Evolutionary conservation across 2,113 vertebrate species (phyloP).

Genomic region (Rhea pennata): DNA sequence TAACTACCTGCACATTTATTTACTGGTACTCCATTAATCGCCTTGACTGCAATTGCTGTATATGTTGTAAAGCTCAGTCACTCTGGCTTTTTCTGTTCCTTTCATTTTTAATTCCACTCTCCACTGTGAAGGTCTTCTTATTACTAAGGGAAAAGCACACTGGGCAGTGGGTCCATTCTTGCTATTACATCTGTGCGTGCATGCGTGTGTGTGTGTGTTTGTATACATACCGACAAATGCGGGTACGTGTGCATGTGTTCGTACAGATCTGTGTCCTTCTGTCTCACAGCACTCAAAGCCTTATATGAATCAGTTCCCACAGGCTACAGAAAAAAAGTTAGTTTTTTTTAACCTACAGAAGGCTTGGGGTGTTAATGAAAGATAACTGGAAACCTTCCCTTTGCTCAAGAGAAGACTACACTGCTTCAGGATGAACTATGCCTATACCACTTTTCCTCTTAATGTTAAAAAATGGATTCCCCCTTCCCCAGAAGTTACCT

Average conservation of each 20-base stretch:
- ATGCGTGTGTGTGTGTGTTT: too few species aligned
- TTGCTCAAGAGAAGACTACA: not conserved
- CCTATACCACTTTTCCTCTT: not conserved
- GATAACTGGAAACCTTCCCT: not conserved
- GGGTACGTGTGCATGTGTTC: fast-evolving
- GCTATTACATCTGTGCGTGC: not conserved
- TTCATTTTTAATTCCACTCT: not conserved
- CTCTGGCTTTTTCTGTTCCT: not conserved
- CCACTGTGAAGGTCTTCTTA: not conserved
- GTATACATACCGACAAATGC: not conserved
- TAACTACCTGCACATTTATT: not conserved
- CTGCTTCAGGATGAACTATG: not conserved
- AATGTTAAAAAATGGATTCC: not conserved
- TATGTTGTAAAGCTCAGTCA: not conserved
- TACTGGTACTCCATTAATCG: not conserved
- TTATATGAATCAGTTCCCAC: not conserved
- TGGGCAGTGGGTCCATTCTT: not conserved
- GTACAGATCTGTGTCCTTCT: not conserved
- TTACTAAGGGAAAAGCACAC: not conserved
- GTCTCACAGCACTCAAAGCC: not conserved
- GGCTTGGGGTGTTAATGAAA: not conserved
- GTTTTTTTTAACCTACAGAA: not conserved
- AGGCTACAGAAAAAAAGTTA: not conserved
- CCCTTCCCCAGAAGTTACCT: not conserved
- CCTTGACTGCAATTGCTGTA: not conserved